A percentile compares a stretch with the other conserved stretches of the same genome.
Conservation (phyloP, 2,797 vertebrate genomes). For the Peromyscus melanophrys region DNA sequence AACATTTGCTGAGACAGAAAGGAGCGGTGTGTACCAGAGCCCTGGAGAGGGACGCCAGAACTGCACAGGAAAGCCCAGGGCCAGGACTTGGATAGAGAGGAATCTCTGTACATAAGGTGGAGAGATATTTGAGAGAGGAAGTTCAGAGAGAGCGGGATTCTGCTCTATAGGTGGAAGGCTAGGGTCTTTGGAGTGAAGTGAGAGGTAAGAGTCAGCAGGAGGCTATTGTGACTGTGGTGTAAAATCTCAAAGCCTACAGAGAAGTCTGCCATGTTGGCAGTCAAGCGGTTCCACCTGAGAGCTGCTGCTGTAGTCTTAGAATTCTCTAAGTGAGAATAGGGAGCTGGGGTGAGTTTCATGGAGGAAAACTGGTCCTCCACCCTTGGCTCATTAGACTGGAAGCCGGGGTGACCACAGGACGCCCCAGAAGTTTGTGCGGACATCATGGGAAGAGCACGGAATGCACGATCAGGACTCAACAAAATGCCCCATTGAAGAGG, state of each 20-base stretch:
- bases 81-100: not conserved
- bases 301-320: not conserved
- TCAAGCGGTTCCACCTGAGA: not conserved
- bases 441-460: not conserved
- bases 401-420: not conserved
- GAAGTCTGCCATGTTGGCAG: not conserved
- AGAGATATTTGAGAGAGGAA: not conserved
- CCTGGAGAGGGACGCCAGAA: not conserved
- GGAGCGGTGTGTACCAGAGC: not conserved
- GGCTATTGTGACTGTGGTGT: not conserved
- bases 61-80: not conserved
- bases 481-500: not conserved
- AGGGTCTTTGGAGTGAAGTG: not conserved
- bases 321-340: not conserved
- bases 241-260: not conserved
- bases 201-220: not conserved
- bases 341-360: fast-evolving
- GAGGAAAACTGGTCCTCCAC: not conserved
- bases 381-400: not conserved
- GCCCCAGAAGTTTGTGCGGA: not conserved
- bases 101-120: not conserved
- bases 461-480: too few relatives aligned
- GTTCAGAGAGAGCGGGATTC: not conserved
- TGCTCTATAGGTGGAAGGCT: not conserved
- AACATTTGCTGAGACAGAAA: not conserved